Evolutionary conservation across 2,113 vertebrate species (phyloP).

Genomic region (Pseudorasbora parva): DNA sequence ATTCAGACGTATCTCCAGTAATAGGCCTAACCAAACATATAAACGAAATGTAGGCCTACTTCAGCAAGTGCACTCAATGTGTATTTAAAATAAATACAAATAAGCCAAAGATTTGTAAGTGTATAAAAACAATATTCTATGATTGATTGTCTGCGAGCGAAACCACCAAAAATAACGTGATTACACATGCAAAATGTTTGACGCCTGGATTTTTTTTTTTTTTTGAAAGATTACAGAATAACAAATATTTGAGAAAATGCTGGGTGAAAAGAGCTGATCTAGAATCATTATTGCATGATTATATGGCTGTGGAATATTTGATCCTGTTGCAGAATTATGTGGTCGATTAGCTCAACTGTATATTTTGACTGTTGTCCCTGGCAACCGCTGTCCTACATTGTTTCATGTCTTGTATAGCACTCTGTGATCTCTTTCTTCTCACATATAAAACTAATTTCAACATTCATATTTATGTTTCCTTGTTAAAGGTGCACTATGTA

Average conservation of each 20-base stretch:
- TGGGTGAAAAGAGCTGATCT: background rate
- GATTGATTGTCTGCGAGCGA: background rate
- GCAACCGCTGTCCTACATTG: conserved; percentile 7
- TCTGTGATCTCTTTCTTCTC: background rate
- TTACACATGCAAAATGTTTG: background rate
- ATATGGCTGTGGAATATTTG: background rate
- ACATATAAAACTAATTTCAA: background rate
- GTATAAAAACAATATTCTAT: background rate
- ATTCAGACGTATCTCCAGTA: background rate
- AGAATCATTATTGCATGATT: background rate
- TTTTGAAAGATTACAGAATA: background rate
- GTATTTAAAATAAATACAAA: too few species aligned
- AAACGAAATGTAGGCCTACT: too few species aligned
- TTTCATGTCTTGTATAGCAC: background rate
- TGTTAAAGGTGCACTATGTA: too few species aligned
- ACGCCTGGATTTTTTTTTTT: background rate
- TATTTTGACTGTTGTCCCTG: conserved; percentile 11
- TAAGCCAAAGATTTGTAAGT: background rate
- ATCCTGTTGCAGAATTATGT: background rate
- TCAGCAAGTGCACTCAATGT: background rate
- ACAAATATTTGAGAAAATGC: background rate
- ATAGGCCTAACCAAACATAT: background rate
- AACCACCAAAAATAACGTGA: background rate
- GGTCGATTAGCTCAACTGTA: background rate
- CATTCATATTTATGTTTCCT: too few species aligned